A percentile compares a stretch with the other conserved stretches of the same genome.
phyloP scores from a whole-genome alignment of 1,140 invertebrate species.

The Cataglyphis hispanica region DNA sequence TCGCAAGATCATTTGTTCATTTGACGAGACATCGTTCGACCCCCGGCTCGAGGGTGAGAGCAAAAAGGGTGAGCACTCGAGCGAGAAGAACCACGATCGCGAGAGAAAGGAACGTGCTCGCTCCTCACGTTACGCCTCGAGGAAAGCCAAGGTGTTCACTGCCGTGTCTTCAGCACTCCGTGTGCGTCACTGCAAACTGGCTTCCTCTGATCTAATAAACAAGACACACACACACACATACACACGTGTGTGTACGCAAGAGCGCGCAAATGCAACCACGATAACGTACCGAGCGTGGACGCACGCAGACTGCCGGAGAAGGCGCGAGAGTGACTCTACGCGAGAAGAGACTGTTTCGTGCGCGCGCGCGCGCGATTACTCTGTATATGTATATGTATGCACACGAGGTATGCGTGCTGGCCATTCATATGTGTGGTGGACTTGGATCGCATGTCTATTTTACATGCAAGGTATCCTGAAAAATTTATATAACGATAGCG shows the following conservation, averaged over 20 bases:
- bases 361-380: not conserved
- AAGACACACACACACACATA: conserved; percentile 53
- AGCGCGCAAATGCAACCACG: conserved; percentile 4
- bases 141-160: conserved; percentile 79
- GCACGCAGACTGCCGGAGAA: conserved; percentile 45
- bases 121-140: conserved; percentile 67
- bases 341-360: not conserved
- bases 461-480: not conserved
- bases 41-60: not conserved
- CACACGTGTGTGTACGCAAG: not conserved
- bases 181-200: conserved; percentile 82
- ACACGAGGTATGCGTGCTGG: not conserved
- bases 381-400: not conserved
- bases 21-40: too few relatives aligned
- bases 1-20: not conserved
- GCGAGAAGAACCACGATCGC: not conserved
- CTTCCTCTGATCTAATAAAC: conserved; percentile 86
- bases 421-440: not conserved
- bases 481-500: not conserved
- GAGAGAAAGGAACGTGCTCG: not conserved
- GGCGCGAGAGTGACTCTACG: conserved; percentile 35
- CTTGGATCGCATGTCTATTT: too few relatives aligned
- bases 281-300: conserved; percentile 39
- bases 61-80: not conserved
- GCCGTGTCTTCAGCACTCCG: conserved; percentile 63